A percentile compares a stretch with the other conserved stretches of the same genome.
These are phyloP conservation scores for Zonitis immaculata DNA, from an alignment of 2,888 invertebrate species.

Conservation along the genomic window DNA sequence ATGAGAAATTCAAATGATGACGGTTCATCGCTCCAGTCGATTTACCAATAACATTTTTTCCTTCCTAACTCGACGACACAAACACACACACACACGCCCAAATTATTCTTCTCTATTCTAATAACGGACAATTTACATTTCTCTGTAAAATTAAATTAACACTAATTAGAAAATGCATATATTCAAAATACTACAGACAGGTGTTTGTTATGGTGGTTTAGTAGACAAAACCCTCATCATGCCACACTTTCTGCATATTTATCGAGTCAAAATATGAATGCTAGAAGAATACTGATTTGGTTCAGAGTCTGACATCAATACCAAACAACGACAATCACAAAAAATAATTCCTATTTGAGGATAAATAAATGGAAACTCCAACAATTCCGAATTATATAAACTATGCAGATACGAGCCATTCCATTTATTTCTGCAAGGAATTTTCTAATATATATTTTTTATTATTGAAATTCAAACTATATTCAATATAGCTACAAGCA, in stretches of 20 bases:
- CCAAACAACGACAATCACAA: no score
- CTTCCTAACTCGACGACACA: conserved; percentile 8
- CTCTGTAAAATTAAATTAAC: conserved; percentile 2
- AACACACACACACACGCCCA: no score
- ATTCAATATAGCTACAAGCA: no score
- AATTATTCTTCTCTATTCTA: no score
- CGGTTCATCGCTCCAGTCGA: conserved; percentile 54
- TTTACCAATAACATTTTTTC: conserved; percentile 37
- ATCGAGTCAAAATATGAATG: background rate
- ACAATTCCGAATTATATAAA: no score
- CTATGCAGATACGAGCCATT: no score
- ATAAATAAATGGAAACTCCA: no score
- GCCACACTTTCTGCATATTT: conserved; percentile 13
- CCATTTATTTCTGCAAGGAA: no score
- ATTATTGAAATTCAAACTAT: no score
- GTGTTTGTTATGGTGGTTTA: conserved; percentile 1
- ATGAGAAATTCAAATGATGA: conserved; percentile 48
- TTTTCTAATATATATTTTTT: no score
- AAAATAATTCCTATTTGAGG: no score
- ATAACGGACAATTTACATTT: no score
- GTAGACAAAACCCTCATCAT: conserved; percentile 15
- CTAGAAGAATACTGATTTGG: background rate
- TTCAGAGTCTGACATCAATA: background rate
- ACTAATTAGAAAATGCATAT: background rate
- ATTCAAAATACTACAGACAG: conserved; percentile 13